Evolutionary conservation across 2,888 invertebrate species (phyloP).

Genomic region (Hypercompe scribonia): DNA sequence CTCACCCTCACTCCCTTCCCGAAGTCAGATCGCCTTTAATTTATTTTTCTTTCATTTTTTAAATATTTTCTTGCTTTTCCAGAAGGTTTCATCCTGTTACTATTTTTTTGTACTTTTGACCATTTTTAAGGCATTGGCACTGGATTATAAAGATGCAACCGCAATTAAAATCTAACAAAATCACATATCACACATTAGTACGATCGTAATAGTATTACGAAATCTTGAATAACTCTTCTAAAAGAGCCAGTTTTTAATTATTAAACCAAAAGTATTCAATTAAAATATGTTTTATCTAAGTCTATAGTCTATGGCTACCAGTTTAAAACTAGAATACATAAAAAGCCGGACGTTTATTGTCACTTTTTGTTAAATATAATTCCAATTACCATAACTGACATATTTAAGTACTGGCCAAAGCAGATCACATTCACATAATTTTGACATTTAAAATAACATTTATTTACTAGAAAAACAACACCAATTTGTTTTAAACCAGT

Average conservation of each 20-base stretch:
- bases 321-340: slow-evolving; percentile 3
- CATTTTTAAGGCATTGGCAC: no score
- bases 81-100: no score
- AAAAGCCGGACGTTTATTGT: neutral
- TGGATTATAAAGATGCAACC: neutral
- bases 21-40: no score
- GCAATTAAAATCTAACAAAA: neutral
- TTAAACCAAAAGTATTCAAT: neutral
- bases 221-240: neutral
- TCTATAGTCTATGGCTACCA: neutral
- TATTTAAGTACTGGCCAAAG: slow-evolving; percentile 1
- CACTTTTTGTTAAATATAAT: neutral
- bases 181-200: neutral
- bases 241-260: neutral
- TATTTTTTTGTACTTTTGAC: no score
- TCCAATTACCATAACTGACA: slow-evolving; percentile 9
- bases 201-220: neutral
- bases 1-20: no score
- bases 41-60: no score
- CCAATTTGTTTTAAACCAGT: slow-evolving; percentile 1
- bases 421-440: neutral
- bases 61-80: no score
- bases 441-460: slow-evolving; percentile 2
- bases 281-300: neutral
- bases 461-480: slow-evolving; percentile 7